Conservation (phyloP, 2,888 invertebrate species). For the Sturmia bella region DNA sequence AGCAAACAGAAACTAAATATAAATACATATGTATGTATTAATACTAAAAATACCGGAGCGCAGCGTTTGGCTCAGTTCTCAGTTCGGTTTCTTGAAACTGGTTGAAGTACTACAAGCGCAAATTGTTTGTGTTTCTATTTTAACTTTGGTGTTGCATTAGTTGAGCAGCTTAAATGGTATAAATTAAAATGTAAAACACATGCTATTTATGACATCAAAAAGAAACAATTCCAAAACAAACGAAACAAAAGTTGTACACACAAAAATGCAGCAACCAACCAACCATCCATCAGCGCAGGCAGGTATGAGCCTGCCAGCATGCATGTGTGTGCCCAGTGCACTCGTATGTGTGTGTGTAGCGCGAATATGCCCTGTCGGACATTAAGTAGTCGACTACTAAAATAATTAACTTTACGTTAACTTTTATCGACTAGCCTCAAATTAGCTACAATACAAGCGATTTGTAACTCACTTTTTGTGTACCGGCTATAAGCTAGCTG, state of each 20-base stretch:
- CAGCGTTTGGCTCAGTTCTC: constrained; percentile 1
- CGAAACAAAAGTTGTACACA: constrained; percentile 15
- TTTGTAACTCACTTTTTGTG: too few species aligned
- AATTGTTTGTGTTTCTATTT: background rate
- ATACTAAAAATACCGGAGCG: constrained; percentile 51
- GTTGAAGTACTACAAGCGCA: constrained; percentile 17
- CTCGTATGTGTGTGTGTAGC: too few species aligned
- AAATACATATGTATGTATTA: too few species aligned
- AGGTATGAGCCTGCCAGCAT: constrained; percentile 10
- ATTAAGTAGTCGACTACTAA: too few species aligned
- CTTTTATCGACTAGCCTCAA: too few species aligned
- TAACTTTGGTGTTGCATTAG: constrained; percentile 26
- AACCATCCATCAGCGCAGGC: too few species aligned
- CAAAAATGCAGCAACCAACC: constrained; percentile 31
- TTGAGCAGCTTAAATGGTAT: constrained; percentile 60
- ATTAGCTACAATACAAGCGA: too few species aligned
- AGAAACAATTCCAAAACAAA: constrained; percentile 23
- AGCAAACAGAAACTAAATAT: constrained; percentile 44
- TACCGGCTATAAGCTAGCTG: too few species aligned
- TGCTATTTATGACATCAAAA: constrained; percentile 67
- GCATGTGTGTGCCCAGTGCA: background rate
- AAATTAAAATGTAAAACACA: constrained; percentile 70
- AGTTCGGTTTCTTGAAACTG: constrained; percentile 12
- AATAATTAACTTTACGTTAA: too few species aligned
- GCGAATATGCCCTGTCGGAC: too few species aligned